These are phyloP conservation scores for Aphidius colemani DNA, from an alignment of 2,888 invertebrate genomes.

Conservation along the genomic window DNA sequence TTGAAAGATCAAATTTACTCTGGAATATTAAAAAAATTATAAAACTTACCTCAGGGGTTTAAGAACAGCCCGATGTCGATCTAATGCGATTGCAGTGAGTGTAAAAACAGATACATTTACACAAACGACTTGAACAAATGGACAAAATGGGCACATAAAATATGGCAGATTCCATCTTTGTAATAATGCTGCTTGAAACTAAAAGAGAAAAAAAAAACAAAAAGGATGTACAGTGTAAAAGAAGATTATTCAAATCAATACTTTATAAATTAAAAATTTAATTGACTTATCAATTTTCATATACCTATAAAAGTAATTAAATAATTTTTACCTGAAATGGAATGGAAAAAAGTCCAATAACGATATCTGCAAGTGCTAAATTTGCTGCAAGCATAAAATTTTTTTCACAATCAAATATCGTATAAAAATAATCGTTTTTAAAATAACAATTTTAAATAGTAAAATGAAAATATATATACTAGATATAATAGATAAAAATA, in stretches of 20 bases:
- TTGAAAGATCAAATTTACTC: constrained; percentile 3
- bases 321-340: constrained; percentile 70
- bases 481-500: too few species aligned
- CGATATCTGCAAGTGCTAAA: constrained; percentile 83
- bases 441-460: too few species aligned
- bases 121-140: constrained; percentile 83
- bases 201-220: constrained; percentile 35
- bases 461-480: too few species aligned
- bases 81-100: constrained; percentile 83
- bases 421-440: too few species aligned
- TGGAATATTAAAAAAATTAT: neutral
- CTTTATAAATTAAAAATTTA: neutral
- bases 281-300: neutral
- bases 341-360: constrained; percentile 83
- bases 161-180: constrained; percentile 85
- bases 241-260: neutral
- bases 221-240: neutral
- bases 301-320: neutral
- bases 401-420: too few species aligned
- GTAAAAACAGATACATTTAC: constrained; percentile 91
- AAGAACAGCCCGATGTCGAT: constrained; percentile 79
- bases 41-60: constrained; percentile 71
- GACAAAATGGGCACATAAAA: constrained; percentile 88
- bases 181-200: constrained; percentile 86
- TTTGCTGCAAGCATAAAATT: constrained; percentile 63